A percentile compares a stretch with the other conserved stretches of the same genome.
Evolutionary conservation across 35 echinoderm and acorn worm species (phyloP).

Genomic region (Ophiothrix spiculata): DNA sequence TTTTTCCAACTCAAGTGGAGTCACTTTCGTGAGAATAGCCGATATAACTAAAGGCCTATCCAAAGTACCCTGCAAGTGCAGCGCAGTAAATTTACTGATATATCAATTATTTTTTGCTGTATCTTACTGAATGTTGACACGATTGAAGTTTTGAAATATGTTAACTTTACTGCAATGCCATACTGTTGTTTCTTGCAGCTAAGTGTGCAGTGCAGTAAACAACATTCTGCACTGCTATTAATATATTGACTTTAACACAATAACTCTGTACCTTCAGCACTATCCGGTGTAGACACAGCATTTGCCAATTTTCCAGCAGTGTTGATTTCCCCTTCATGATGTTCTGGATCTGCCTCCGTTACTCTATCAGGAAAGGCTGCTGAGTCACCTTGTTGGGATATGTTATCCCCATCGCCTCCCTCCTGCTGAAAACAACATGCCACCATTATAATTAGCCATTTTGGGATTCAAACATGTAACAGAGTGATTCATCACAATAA

Average conservation of each 20-base stretch:
- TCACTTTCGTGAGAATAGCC: too few species aligned
- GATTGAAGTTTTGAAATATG: too few species aligned
- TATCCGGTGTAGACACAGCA: constrained; percentile 41
- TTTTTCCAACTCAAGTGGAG: too few species aligned
- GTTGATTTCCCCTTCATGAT: background rate
- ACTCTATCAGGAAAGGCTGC: constrained; percentile 51
- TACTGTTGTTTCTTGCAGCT: too few species aligned
- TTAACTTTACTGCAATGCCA: too few species aligned
- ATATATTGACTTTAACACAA: background rate
- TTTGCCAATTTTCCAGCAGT: background rate
- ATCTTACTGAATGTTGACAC: too few species aligned
- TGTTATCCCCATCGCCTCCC: background rate
- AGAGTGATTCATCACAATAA: background rate
- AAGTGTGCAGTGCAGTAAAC: too few species aligned
- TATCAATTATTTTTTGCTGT: too few species aligned
- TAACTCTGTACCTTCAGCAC: constrained; percentile 42
- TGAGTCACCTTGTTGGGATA: constrained; percentile 11
- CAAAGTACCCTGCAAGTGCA: too few species aligned
- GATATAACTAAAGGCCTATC: too few species aligned
- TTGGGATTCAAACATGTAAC: background rate
- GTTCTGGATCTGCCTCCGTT: constrained; percentile 42
- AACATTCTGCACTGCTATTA: too few species aligned
- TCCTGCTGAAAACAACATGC: constrained; percentile 4
- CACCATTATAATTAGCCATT: background rate
- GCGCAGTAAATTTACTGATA: too few species aligned